Conservation (phyloP, 2,113 vertebrate species). For the Tupaia chinensis region DNA sequence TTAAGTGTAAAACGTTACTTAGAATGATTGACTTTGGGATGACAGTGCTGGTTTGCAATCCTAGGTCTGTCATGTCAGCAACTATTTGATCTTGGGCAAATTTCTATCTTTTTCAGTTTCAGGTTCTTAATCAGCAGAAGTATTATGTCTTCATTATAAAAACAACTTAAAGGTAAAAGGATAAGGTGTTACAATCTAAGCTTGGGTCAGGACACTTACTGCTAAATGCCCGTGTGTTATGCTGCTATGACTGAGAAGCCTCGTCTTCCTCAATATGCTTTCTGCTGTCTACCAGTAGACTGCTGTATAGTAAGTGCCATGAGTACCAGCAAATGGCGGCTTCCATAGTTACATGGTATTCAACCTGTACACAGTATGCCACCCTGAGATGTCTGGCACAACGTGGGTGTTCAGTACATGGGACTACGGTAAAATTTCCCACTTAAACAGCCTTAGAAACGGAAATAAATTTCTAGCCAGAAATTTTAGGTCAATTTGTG, state of each 20-base stretch:
- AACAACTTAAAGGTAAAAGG: neutral
- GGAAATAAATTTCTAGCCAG: neutral
- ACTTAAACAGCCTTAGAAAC: neutral
- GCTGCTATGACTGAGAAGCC: neutral
- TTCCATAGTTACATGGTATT: neutral
- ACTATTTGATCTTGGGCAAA: neutral
- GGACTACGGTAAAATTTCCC: neutral
- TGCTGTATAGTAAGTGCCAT: neutral
- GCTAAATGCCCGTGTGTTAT: neutral
- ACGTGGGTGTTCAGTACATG: neutral
- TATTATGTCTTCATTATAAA: neutral
- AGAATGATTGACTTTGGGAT: neutral
- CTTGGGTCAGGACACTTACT: neutral
- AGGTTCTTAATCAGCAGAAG: neutral
- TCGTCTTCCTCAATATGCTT: neutral
- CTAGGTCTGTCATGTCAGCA: neutral
- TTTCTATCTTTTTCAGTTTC: neutral
- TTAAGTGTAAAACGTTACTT: neutral
- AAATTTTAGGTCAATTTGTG: neutral
- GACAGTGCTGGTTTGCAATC: neutral
- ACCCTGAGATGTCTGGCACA: neutral
- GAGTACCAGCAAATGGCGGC: neutral
- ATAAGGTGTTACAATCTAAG: neutral
- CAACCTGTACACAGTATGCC: fast-evolving
- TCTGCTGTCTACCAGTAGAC: neutral